Percentiles rank a stretch among this genome's conserved stretches.
These are phyloP conservation scores for Periphyllus acericola DNA, from an alignment of 2,888 invertebrate genomes.

Conservation along the genomic window DNA sequence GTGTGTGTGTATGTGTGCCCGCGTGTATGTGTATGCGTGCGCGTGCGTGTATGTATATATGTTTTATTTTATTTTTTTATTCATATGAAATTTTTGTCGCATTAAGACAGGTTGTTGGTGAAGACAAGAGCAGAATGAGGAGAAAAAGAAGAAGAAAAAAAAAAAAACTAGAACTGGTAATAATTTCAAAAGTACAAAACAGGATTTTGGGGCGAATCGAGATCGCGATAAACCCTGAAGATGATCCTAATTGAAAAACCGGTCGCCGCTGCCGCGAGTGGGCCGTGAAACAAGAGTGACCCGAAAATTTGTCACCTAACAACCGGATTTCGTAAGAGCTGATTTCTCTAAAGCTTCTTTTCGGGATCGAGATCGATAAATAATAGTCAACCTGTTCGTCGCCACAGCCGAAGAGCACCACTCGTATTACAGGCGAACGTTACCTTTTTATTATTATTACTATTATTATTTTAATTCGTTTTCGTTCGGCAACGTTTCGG, in stretches of 20 bases:
- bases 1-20: background rate
- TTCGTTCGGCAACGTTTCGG: background rate
- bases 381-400: constrained; percentile 52
- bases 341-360: constrained; percentile 55
- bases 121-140: constrained; percentile 16
- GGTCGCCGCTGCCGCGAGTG: constrained; percentile 52
- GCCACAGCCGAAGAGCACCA: background rate
- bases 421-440: background rate
- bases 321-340: constrained; percentile 60
- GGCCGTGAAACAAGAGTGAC: constrained; percentile 57
- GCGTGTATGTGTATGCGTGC: background rate
- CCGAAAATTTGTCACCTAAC: constrained; percentile 61
- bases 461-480: background rate
- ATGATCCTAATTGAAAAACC: constrained; percentile 62
- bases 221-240: constrained; percentile 61
- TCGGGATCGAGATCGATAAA: constrained; percentile 59
- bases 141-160: constrained; percentile 6
- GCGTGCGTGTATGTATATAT: no score
- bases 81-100: constrained; percentile 49
- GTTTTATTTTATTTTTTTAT: constrained; percentile 40
- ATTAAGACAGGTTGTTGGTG: constrained; percentile 58
- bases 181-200: constrained; percentile 59
- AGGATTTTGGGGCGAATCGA: constrained; percentile 59
- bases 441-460: constrained; percentile 8
- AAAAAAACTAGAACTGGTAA: constrained; percentile 59